Evolutionary conservation across 2,888 invertebrate genomes (phyloP).

Genomic region (Drosophila flavopinicola): DNA sequence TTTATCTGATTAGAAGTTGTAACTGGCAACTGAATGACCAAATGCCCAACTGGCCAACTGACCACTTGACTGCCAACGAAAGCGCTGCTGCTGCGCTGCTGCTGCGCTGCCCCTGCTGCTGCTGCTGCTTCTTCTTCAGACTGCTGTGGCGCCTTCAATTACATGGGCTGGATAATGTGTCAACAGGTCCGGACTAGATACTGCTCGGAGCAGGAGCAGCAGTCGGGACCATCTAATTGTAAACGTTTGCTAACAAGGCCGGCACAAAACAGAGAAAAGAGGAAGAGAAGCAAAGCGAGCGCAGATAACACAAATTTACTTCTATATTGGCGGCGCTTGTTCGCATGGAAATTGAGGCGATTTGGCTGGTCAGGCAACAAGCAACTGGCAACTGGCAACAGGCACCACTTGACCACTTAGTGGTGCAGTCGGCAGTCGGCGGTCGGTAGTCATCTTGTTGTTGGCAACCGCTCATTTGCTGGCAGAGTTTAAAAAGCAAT

Average conservation of each 20-base stretch:
- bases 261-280: conserved; percentile 21
- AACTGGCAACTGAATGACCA: conserved; percentile 36
- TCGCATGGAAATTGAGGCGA: conserved; percentile 51
- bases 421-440: conserved; percentile 7
- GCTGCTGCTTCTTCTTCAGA: neutral
- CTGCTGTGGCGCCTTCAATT: conserved; percentile 54
- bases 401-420: conserved; percentile 43
- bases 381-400: neutral
- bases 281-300: conserved; percentile 2
- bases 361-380: neutral
- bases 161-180: conserved; percentile 47
- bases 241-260: conserved; percentile 64
- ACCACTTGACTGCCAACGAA: neutral
- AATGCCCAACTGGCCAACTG: conserved; percentile 59
- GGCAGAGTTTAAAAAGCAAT: conserved; percentile 77
- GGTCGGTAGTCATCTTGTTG: too few relatives aligned
- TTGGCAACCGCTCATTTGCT: conserved; percentile 55
- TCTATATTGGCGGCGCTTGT: conserved; percentile 54
- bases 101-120: too few relatives aligned
- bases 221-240: conserved; percentile 61
- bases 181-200: conserved; percentile 40
- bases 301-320: conserved; percentile 47
- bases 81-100: too few relatives aligned
- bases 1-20: conserved; percentile 70
- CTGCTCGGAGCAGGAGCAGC: neutral